phyloP scores from a whole-genome alignment of 2,797 vertebrate genomes.

The Oreortyx pictus region DNA sequence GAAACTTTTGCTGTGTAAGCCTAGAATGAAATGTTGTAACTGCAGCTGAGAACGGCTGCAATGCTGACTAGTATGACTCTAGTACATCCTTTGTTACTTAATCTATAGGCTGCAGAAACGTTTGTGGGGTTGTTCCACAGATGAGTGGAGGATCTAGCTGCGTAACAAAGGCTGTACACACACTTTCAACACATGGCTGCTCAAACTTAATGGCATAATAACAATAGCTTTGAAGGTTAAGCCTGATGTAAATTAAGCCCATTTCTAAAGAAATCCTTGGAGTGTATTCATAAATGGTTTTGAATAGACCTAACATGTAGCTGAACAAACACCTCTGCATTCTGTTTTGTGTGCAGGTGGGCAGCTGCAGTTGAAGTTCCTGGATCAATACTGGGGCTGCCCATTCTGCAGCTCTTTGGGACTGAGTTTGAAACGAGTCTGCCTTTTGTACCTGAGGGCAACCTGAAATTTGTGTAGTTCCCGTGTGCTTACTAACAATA shows the following conservation, averaged over 20 bases:
- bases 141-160: neutral
- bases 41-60: neutral
- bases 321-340: neutral
- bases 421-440: neutral
- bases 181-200: neutral
- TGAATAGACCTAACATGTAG: neutral
- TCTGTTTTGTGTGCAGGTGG: neutral
- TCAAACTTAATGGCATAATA: neutral
- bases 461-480: neutral
- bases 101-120: neutral
- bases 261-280: constrained; percentile 22
- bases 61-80: neutral
- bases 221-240: constrained; percentile 29
- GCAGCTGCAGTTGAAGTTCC: neutral
- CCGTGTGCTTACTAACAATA: neutral
- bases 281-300: neutral
- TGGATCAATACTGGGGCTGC: neutral
- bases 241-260: neutral
- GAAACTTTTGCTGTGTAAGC: neutral
- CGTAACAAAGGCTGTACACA: neutral
- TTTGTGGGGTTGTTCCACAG: neutral
- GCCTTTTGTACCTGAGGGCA: neutral
- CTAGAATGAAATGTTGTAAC: neutral
- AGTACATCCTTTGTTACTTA: neutral
- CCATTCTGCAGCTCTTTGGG: neutral